Conservation (phyloP, 2,888 invertebrate species). For the Harpalus rubripes region DNA sequence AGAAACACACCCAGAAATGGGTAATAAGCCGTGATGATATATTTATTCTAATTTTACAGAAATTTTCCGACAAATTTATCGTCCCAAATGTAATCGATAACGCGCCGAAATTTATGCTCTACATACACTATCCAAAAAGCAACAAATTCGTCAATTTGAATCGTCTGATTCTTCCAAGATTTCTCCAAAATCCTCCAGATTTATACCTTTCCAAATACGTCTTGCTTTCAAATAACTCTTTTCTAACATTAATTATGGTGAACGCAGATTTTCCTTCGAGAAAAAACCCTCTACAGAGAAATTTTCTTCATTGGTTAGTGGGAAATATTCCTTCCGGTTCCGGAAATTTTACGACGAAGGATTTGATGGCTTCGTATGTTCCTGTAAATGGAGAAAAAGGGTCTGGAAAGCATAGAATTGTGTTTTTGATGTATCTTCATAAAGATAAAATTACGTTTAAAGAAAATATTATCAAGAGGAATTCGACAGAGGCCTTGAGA, state of each 20-base stretch:
- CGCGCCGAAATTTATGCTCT: neutral
- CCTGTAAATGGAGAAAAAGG: conserved; percentile 7
- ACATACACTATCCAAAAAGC: neutral
- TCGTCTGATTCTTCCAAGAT: neutral
- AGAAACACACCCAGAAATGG: too few relatives aligned
- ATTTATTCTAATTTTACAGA: neutral
- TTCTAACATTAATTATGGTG: conserved; percentile 1
- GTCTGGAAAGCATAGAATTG: conserved; percentile 23
- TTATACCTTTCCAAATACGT: neutral
- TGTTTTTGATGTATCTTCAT: conserved; percentile 23
- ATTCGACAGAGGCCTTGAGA: conserved; percentile 16
- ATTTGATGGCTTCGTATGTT: neutral
- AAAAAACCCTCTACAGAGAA: neutral
- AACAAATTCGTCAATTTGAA: neutral
- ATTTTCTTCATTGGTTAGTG: conserved; percentile 29
- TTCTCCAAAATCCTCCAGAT: conserved; percentile 1
- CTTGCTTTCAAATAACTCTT: neutral
- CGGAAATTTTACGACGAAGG: neutral
- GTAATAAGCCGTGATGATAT: too few relatives aligned
- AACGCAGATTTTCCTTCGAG: conserved; percentile 19
- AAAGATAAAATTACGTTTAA: conserved; percentile 1
- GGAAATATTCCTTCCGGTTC: neutral
- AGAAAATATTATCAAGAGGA: neutral
- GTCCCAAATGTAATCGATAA: conserved; percentile 23
- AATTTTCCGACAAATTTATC: neutral